Percentiles rank a stretch among this genome's conserved stretches.
Evolutionary conservation across 2,113 vertebrate species (phyloP).

Genomic region (Gadus macrocephalus): DNA sequence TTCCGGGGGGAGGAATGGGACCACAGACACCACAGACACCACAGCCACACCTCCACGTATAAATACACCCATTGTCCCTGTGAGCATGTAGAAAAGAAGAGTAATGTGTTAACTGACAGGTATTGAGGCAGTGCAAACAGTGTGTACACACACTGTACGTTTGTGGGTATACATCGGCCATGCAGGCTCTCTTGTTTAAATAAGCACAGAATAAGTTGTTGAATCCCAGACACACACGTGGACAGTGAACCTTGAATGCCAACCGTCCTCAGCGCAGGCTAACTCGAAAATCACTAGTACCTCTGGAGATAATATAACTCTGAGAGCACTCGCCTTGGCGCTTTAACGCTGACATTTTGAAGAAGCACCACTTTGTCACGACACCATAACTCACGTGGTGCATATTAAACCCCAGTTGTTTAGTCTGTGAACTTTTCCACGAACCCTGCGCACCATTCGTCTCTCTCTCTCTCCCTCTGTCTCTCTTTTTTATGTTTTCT

Average conservation of each 20-base stretch:
- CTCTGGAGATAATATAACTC: background rate
- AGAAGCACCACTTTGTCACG: conserved; percentile 35
- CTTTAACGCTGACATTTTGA: conserved; percentile 32
- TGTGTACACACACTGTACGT: no score
- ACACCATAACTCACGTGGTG: conserved; percentile 43
- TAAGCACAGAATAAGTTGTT: background rate
- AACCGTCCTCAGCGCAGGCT: background rate
- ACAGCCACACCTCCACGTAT: no score
- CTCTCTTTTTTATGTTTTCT: background rate
- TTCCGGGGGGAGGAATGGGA: no score
- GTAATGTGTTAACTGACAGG: no score
- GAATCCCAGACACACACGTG: background rate
- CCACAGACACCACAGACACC: no score
- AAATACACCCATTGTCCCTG: no score
- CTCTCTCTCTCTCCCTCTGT: conserved; percentile 14
- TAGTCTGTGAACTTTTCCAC: conserved; percentile 48
- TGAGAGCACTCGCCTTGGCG: background rate
- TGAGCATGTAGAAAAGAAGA: no score
- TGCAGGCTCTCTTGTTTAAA: background rate
- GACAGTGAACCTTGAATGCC: background rate
- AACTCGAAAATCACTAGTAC: background rate
- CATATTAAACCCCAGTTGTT: conserved; percentile 41
- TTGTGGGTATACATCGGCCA: no score
- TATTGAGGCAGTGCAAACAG: no score
- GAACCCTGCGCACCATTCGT: conserved; percentile 39